Base-by-base conservation (phyloP, 2,113 vertebrate genomes). In the human region DNA sequence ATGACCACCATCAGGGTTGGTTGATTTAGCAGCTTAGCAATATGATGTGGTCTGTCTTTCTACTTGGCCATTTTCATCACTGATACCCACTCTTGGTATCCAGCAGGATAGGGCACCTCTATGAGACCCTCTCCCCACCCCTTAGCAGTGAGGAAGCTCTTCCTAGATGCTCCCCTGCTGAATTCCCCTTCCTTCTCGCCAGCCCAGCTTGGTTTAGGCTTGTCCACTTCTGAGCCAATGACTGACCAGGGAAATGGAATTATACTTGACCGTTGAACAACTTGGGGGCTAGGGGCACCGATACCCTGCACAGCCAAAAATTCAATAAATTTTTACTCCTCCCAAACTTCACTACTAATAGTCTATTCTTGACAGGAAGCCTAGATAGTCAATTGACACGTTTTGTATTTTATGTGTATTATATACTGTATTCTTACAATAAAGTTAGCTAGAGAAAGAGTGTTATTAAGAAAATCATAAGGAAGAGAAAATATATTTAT, bases 231-330 rank as follows among this genome's bases (percentile, higher is more conserved):
- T 38, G 38, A 70, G 6, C 27, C 57, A 35, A 18, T 57, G 11
- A 14, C 25, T 40, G 27, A 68, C 22, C 50, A 80, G 23, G 13
- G 17, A 52, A 50, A 52, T 22, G 13, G 38, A 75, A 75, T 75
- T 43, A 27, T 40, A 75, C 1, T 4, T 25, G 12, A 43, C 23
- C 72, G 40, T 43, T 75, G 40, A 43, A 43, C 25, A 75, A 25
- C 12, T 25, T 1, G 3, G 23, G 40, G 11, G 12, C 25, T 45
- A 43, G 27, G 23, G 72, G 23, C 6, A 5, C 23, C 1, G 0
- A 43, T 1, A 11, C 23, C 12, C 23, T 75, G 72, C 72, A 14
- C 12, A 75, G 72, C 43, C 12, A 27, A 43, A 75, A 75, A 75
- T 75, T 40, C 40, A 12, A 2, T 43, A 75, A 25, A 23, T 75